Evolutionary conservation across 2,113 vertebrate genomes (phyloP).

Genomic region (Heloderma charlesbogerti): DNA sequence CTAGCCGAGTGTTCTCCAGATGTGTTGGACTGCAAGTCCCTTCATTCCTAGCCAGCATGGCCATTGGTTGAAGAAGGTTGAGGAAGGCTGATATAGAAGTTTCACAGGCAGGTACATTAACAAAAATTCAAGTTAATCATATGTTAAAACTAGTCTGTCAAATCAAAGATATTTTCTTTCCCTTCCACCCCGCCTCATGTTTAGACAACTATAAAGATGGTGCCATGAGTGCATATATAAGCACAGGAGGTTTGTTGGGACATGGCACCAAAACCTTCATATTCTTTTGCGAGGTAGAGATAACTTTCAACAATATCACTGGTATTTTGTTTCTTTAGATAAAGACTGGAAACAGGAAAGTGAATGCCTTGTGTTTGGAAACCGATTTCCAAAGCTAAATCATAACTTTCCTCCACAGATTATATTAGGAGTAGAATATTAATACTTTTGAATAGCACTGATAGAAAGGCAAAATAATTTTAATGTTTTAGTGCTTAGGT

Average conservation of each 20-base stretch:
- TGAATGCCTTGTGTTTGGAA: not conserved
- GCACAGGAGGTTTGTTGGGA: not conserved
- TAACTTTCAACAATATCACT: not conserved
- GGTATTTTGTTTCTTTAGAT: constrained; percentile 34
- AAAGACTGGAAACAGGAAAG: constrained; percentile 20
- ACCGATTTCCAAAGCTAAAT: not conserved
- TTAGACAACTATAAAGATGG: constrained; percentile 52
- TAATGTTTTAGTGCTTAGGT: not conserved
- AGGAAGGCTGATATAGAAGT: no score
- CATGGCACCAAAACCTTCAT: not conserved
- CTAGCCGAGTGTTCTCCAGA: no score
- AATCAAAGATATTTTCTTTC: constrained; percentile 59
- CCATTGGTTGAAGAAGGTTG: not conserved
- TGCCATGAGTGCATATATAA: not conserved
- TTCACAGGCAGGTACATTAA: constrained; percentile 46
- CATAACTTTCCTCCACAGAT: not conserved
- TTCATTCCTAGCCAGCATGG: no score
- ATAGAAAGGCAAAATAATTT: not conserved
- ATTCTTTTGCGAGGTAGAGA: constrained; percentile 9
- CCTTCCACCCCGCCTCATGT: constrained; percentile 54
- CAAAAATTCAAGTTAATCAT: constrained; percentile 62
- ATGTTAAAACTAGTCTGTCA: constrained; percentile 58
- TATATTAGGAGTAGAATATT: not conserved
- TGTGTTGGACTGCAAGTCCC: no score
- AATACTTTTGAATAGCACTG: not conserved